phyloP scores from a whole-genome alignment of 1,140 invertebrate species.

The Colletes gigas region DNA sequence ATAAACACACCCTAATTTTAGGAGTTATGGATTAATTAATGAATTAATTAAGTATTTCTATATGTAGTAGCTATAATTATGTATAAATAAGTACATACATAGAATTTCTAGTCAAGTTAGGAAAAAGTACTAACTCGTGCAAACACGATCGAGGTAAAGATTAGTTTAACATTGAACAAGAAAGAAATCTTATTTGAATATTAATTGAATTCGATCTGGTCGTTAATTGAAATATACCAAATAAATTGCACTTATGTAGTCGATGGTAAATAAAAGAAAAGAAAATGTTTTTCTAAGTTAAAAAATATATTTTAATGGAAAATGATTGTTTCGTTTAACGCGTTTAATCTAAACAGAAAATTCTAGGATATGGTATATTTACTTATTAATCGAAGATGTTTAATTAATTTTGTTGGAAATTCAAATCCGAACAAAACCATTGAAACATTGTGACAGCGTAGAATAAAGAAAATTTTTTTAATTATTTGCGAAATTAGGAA shows the following conservation, averaged over 20 bases:
- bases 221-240: background rate
- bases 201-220: background rate
- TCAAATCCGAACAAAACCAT: background rate
- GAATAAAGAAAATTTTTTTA: background rate
- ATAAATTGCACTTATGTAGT: background rate
- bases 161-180: background rate
- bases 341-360: background rate
- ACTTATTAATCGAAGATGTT: background rate
- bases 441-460: background rate
- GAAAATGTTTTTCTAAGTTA: too few relatives aligned
- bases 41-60: constrained; percentile 48
- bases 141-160: constrained; percentile 15
- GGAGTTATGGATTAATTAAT: constrained; percentile 31
- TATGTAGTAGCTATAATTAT: constrained; percentile 44
- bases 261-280: background rate
- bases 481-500: too few relatives aligned
- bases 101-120: constrained; percentile 47
- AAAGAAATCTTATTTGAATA: background rate
- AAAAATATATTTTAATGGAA: too few relatives aligned
- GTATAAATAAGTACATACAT: constrained; percentile 47
- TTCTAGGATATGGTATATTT: background rate
- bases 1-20: constrained; percentile 27
- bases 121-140: constrained; percentile 34
- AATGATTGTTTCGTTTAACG: background rate
- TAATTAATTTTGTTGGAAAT: background rate